A percentile compares a stretch with the other conserved stretches of the same genome.
phyloP scores from a whole-genome alignment of 2,797 vertebrate genomes.

The Anabacerthia variegaticeps region DNA sequence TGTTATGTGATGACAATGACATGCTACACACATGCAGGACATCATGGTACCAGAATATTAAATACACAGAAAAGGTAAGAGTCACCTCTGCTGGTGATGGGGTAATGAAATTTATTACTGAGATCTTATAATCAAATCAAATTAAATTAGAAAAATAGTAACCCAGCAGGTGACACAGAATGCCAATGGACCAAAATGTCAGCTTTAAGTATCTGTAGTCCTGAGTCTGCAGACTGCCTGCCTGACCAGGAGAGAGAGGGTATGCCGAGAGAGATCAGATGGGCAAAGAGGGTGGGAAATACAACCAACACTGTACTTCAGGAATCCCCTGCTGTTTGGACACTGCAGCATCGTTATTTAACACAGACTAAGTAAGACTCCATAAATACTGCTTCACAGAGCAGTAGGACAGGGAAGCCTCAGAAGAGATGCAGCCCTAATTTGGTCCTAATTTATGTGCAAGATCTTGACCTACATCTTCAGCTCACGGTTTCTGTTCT shows the following conservation, averaged over 20 bases:
- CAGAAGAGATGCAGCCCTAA: neutral
- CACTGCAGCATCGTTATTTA: neutral
- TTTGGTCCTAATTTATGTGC: neutral
- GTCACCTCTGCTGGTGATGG: neutral
- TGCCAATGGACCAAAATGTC: neutral
- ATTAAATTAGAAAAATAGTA: neutral
- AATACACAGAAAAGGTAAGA: neutral
- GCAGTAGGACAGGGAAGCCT: neutral
- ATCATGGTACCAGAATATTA: neutral
- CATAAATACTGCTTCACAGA: neutral
- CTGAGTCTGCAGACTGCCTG: neutral
- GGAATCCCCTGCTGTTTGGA: neutral
- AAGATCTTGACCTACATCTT: neutral
- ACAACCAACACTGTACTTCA: neutral
- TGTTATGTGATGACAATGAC: neutral
- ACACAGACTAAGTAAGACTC: neutral
- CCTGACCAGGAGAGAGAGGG: neutral
- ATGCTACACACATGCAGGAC: neutral
- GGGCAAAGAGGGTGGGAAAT: neutral
- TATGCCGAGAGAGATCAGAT: neutral
- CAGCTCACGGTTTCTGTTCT: neutral
- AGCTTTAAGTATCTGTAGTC: neutral
- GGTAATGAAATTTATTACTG: neutral
- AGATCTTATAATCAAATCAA: neutral
- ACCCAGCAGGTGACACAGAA: neutral